Conservation (phyloP, 2,113 vertebrate genomes). For the Lepidothrix coronata region DNA sequence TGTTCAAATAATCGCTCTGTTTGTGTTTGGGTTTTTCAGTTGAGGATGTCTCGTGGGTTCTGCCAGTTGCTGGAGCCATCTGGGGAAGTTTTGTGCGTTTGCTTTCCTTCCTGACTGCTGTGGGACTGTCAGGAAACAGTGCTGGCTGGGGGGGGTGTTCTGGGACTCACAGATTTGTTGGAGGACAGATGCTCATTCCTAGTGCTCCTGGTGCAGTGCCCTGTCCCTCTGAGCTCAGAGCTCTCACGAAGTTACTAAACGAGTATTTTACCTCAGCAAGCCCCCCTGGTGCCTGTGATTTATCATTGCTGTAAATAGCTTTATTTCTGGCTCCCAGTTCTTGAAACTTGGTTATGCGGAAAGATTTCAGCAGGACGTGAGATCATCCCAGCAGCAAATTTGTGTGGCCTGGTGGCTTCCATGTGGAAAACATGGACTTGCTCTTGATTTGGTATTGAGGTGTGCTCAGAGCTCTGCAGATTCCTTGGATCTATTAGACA, state of each 20-base stretch:
- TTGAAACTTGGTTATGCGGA: too few relatives aligned
- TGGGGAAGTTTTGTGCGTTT: background rate
- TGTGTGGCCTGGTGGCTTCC: background rate
- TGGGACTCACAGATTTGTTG: background rate
- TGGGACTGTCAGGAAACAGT: background rate
- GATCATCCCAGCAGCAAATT: background rate
- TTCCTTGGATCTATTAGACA: background rate
- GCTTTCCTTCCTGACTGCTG: background rate
- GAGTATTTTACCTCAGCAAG: background rate
- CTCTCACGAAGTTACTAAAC: background rate
- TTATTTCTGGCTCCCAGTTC: background rate
- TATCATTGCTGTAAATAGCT: background rate
- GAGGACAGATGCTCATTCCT: too few relatives aligned
- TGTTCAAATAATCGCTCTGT: background rate
- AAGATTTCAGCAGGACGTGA: background rate
- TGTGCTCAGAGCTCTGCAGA: background rate
- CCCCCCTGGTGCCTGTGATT: background rate
- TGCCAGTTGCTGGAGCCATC: background rate
- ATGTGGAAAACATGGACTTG: accelerated
- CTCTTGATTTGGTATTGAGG: background rate
- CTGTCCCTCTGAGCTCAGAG: background rate
- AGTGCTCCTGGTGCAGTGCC: background rate
- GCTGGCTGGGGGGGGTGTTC: background rate
- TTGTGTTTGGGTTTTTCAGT: background rate
- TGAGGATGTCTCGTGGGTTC: background rate